Evolutionary conservation across 1,140 invertebrate species (phyloP).

Genomic region (Drosophila ambigua): DNA sequence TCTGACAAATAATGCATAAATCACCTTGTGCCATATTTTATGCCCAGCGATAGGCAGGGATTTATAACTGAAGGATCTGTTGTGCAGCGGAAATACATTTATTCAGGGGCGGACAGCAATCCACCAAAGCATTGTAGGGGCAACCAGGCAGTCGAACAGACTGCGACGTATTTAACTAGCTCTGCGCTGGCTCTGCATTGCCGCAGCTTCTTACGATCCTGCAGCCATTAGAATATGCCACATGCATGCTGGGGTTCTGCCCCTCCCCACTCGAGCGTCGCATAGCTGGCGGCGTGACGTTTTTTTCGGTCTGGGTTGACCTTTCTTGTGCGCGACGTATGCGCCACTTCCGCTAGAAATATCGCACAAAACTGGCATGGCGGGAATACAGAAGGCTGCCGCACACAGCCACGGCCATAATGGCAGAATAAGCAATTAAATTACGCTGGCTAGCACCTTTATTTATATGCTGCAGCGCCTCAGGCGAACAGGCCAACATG

Average conservation of each 20-base stretch:
- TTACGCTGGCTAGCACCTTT: conserved; percentile 63
- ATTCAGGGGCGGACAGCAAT: no score
- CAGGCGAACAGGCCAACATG: conserved; percentile 14
- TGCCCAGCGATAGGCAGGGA: conserved; percentile 14
- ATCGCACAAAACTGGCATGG: conserved; percentile 10
- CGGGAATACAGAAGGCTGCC: conserved; percentile 3
- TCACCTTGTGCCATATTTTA: conserved; percentile 27
- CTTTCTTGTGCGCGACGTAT: conserved; percentile 62
- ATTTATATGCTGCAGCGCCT: conserved; percentile 69
- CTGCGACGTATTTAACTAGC: conserved; percentile 7
- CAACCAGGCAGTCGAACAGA: background rate
- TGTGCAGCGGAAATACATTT: background rate
- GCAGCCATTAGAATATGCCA: conserved; percentile 14
- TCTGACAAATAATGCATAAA: conserved; percentile 22
- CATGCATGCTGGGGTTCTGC: background rate
- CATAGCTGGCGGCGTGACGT: conserved; percentile 51
- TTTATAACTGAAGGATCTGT: conserved; percentile 25
- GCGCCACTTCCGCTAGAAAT: conserved; percentile 65
- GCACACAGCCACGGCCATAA: conserved; percentile 20
- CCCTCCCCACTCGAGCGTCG: conserved; percentile 2
- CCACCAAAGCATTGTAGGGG: conserved; percentile 2
- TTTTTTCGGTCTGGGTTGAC: conserved; percentile 47
- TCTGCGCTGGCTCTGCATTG: background rate
- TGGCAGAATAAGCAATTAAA: conserved; percentile 73
- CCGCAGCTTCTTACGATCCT: background rate